phyloP scores from a whole-genome alignment of 1,140 invertebrate genomes.

The Drosophila varians region DNA sequence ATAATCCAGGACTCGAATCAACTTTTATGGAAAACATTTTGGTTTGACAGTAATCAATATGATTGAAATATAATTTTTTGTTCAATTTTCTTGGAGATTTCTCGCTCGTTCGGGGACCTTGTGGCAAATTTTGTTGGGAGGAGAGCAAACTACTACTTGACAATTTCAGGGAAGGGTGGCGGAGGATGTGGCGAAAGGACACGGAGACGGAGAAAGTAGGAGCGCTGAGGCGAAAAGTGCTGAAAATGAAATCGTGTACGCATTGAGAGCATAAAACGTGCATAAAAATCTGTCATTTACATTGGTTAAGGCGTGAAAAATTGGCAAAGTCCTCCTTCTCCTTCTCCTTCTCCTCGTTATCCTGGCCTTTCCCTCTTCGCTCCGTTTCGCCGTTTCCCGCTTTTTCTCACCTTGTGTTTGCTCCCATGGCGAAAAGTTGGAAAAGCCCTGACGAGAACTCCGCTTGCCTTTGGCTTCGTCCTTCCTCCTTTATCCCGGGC shows the following conservation, averaged over 20 bases:
- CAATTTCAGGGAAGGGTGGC: not conserved
- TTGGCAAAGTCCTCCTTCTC: conserved; percentile 20
- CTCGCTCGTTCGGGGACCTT: not conserved
- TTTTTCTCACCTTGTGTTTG: conserved; percentile 10
- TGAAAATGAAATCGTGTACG: conserved; percentile 64
- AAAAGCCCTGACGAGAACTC: conserved; percentile 56
- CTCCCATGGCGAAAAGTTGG: conserved; percentile 45
- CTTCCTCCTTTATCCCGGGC: not conserved
- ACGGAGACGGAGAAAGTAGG: conserved; percentile 5
- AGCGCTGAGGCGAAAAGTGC: conserved; percentile 52
- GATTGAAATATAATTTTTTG: conserved; percentile 20
- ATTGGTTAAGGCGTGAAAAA: conserved; percentile 61
- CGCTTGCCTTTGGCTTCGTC: conserved; percentile 34
- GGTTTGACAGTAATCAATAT: not conserved
- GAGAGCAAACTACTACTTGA: conserved; percentile 25
- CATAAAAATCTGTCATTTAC: conserved; percentile 67
- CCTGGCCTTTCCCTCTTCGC: not conserved
- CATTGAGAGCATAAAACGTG: conserved; percentile 63
- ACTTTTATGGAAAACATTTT: too few relatives aligned
- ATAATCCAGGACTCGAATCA: too few relatives aligned
- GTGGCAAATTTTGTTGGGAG: conserved; percentile 1
- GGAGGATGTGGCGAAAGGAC: not conserved
- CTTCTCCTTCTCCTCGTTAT: not conserved
- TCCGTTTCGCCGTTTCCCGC: not conserved
- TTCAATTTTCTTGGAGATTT: conserved; percentile 18